A percentile compares a stretch with the other conserved stretches of the same genome.
Evolutionary conservation across 2,797 vertebrate species (phyloP).

Genomic region (Miichthys miiuy): DNA sequence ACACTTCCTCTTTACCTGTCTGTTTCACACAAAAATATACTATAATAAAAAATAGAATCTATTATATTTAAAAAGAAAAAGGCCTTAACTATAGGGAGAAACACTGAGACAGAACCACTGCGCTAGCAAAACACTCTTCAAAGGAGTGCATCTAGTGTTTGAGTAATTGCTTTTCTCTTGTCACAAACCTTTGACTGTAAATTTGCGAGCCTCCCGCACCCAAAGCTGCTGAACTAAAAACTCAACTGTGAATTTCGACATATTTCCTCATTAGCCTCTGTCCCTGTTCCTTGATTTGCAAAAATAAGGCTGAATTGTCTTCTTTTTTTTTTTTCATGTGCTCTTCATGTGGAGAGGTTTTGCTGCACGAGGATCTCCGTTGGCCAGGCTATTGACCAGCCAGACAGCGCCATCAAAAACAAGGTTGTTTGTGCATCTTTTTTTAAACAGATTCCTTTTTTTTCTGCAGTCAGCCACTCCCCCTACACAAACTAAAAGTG

Average conservation of each 20-base stretch:
- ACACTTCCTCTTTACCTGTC: constrained; percentile 77
- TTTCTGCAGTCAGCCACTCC: constrained; percentile 54
- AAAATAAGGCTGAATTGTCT: constrained; percentile 70
- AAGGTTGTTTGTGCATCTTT: constrained; percentile 82
- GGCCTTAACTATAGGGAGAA: constrained; percentile 82
- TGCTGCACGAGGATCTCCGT: constrained; percentile 70
- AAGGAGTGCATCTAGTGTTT: constrained; percentile 61
- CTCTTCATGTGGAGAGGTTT: constrained; percentile 75
- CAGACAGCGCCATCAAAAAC: constrained; percentile 85
- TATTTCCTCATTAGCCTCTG: constrained; percentile 48
- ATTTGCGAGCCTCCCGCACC: constrained; percentile 41
- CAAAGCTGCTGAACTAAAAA: constrained; percentile 48
- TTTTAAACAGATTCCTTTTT: constrained; percentile 49
- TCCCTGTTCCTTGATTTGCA: constrained; percentile 54
- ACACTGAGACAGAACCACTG: constrained; percentile 77
- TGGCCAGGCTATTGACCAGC: constrained; percentile 63
- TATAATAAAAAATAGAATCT: constrained; percentile 87
- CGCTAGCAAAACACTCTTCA: constrained; percentile 69
- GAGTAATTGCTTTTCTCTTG: constrained; percentile 43
- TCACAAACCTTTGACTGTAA: constrained; percentile 26
- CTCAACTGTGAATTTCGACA: constrained; percentile 40
- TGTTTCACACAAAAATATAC: constrained; percentile 85
- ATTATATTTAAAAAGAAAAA: constrained; percentile 83
- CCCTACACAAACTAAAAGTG: constrained; percentile 44
- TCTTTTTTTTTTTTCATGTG: constrained; percentile 59